Evolutionary conservation across 2,888 invertebrate genomes (phyloP), one percentile per base, ranked within the genome.

Genomic region (Cantharis flavilabris): DNA sequence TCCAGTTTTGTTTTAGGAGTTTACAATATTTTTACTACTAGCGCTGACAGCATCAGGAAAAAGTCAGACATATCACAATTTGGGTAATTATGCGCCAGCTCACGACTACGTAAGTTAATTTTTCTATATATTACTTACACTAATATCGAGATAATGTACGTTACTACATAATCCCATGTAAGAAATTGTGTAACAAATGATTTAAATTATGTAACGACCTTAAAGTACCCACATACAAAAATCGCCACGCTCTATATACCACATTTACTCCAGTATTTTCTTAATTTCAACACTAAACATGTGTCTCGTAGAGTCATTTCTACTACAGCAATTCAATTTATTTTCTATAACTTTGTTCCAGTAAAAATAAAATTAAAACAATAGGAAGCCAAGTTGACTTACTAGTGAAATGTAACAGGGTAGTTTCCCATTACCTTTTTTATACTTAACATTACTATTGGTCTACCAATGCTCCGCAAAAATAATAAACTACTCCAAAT

Each of bases 31-130:
- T 49, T n/a, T 49, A 49, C 49, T 49, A 49, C 49, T 49, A 49
- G n/a, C 49, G 7, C 9, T 49, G n/a, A 49, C 49, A 7, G 49
- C 13, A 49, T 65, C 62, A 14, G 71, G 14, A 13, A 71, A 62
- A 9, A 23, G 14, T 62, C 20, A 20, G 3, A 65, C 65, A 11
- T 13, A 65, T 13, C 65, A 67, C 62, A 20, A 71, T 71, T 20
- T 62, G 18, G 16, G 30, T 10, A 20, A 72, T 75, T 75, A 77
- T 63, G 69, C 72, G 69, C 75, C 69, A 16, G 69, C 67, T 75
- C 71, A 69, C 72, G 69, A 76, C 67, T 77, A 71, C 14, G 75
- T 72, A 71, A 71, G 49, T 65, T 20, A 63, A 64, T 76, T 69
- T 67, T 70, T 64, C 67, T 62, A 73, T 73, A 30, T 33, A 28